phyloP scores from a whole-genome alignment of 1,140 invertebrate species.

The Calosoma granatense region DNA sequence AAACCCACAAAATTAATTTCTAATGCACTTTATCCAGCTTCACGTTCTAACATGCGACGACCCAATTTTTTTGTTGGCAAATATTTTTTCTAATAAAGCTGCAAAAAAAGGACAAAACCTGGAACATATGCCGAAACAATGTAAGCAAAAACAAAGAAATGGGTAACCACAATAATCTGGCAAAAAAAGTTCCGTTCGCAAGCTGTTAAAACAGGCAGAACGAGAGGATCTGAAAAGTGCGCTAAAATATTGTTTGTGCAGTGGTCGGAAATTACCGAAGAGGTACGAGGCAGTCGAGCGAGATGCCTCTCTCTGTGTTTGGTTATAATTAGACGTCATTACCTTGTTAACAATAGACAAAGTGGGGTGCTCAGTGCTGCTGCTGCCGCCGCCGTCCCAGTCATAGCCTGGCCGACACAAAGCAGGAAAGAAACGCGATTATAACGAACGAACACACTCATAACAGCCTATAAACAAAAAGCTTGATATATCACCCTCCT shows the following conservation, averaged over 20 bases:
- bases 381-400: too few relatives aligned
- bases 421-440: neutral
- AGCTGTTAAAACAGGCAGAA: neutral
- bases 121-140: neutral
- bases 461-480: too few relatives aligned
- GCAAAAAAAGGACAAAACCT: neutral
- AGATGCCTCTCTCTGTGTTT: neutral
- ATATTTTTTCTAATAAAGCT: neutral
- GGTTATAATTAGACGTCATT: neutral
- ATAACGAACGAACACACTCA: too few relatives aligned
- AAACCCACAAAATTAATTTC: too few relatives aligned
- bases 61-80: neutral
- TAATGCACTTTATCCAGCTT: too few relatives aligned
- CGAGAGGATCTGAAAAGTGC: too few relatives aligned
- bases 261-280: neutral
- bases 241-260: neutral
- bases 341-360: neutral
- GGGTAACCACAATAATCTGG: neutral
- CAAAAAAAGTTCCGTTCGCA: neutral
- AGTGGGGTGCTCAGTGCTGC: neutral
- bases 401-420: too few relatives aligned
- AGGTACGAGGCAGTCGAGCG: too few relatives aligned
- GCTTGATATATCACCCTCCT: too few relatives aligned
- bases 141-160: neutral
- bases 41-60: neutral